Conservation (phyloP, 2,888 invertebrate genomes). For the Trimorus sp. region DNA sequence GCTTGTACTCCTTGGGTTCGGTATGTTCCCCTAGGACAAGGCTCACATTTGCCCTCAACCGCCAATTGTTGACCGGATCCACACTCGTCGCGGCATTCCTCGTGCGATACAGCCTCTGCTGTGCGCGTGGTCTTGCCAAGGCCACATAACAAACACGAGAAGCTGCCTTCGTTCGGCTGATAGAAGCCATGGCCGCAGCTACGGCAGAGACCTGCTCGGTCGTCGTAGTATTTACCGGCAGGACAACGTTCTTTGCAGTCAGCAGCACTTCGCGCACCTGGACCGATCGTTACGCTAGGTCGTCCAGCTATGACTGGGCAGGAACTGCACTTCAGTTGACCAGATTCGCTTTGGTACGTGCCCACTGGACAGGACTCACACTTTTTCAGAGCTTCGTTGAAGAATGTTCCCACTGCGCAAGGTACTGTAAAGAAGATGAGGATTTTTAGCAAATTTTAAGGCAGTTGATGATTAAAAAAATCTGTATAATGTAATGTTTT, state of each 20-base stretch:
- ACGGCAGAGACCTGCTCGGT: constrained; percentile 92
- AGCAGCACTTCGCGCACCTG: constrained; percentile 93
- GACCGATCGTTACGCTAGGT: constrained; percentile 92
- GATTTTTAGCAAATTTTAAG: background rate
- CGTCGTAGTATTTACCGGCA: constrained; percentile 96
- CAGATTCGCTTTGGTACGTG: constrained; percentile 96
- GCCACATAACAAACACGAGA: constrained; percentile 93
- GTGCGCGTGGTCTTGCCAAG: constrained; percentile 95
- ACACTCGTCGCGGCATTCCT: constrained; percentile 96
- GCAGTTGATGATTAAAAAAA: too few relatives aligned
- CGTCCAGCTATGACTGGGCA: constrained; percentile 96
- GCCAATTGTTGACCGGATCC: constrained; percentile 92
- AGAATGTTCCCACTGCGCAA: constrained; percentile 95
- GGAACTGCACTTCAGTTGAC: constrained; percentile 92
- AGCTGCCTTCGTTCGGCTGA: constrained; percentile 95
- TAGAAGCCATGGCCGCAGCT: constrained; percentile 97
- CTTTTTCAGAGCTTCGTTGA: constrained; percentile 88
- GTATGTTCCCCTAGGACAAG: constrained; percentile 94
- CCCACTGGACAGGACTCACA: constrained; percentile 94
- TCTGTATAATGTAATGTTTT: too few relatives aligned
- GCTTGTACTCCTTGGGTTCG: constrained; percentile 93
- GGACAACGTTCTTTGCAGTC: constrained; percentile 97
- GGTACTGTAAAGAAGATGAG: constrained; percentile 85
- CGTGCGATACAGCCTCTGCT: constrained; percentile 92
- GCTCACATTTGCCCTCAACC: constrained; percentile 94